Base-by-base conservation (phyloP, 2,113 vertebrate genomes). In the Myrmophylax atrothorax region DNA sequence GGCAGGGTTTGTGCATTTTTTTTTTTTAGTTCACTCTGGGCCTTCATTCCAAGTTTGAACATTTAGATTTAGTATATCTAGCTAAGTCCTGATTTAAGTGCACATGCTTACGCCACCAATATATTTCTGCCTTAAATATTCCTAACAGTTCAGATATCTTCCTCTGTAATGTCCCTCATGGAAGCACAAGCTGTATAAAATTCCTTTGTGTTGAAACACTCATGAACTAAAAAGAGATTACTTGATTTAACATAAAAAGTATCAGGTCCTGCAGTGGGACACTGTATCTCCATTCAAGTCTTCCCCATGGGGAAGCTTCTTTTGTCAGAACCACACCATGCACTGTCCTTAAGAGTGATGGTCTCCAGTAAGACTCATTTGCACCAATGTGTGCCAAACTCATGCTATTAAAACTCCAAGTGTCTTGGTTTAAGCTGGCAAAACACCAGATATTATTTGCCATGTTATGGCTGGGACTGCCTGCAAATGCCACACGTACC, bases 331-430 rank as follows among this genome's bases (percentile, higher is more conserved):
- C 31, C 2, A 3, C 46, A 22, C 20, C 55, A 6, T 31, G 8
- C 12, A 22, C 31, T 19, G 26, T 24, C 33, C 53, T 9, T 13
- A 59, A 35, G 22, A 58, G 33, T 31, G 22, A 44, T 0, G 0
- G 50, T 37, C 31, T n/a, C 40, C 4, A 1, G 16, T 16, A 60
- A 74, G 64, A 47, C 23, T 47, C 19, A 17, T 35, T 17, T 29
- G 22, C 37, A 69, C 28, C 19, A 17, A 7, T 10, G 15, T 9
- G 59, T 52, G 59, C 68, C 55, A 38, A 69, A 47, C 26, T 52
- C 3, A 0, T 5, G 44, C 2, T 72, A 18, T 24, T 6, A 31
- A 40, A 87, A 42, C 7, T 4, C 13, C 29, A 40, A 28, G 18
- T 47, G 35, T 55, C n/a, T n/a, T n/a, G n/a, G n/a, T n/a, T n/a